Conservation (phyloP, 2,113 vertebrate genomes). For the Sylvilagus bachmani region DNA sequence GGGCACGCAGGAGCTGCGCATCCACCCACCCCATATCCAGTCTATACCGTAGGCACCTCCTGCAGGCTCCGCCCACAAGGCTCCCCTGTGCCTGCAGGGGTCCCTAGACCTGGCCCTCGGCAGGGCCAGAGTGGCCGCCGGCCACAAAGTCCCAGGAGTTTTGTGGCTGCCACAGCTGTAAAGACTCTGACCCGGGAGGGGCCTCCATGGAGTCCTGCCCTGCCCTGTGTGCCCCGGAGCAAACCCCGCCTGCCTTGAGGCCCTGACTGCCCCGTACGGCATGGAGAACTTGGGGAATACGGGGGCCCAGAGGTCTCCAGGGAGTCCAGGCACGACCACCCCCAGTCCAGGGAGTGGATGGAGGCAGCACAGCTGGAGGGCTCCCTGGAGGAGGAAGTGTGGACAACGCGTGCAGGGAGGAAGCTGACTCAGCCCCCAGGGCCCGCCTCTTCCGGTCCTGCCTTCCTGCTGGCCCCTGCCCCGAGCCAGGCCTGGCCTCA, state of each 20-base stretch:
- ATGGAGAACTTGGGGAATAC: background rate
- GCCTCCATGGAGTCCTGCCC: background rate
- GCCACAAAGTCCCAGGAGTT: background rate
- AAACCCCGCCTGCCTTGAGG: fast-evolving
- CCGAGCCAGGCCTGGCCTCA: background rate
- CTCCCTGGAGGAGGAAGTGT: background rate
- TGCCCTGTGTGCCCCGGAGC: too few species aligned
- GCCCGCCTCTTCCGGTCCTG: background rate
- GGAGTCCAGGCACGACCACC: background rate
- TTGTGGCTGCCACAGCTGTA: fast-evolving
- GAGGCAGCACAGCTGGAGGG: background rate
- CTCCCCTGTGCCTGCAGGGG: background rate
- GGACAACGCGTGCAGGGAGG: fast-evolving
- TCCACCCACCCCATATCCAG: too few species aligned
- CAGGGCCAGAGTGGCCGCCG: background rate
- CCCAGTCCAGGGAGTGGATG: too few species aligned
- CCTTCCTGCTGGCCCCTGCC: background rate
- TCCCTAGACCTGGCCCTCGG: background rate
- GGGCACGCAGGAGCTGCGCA: too few species aligned
- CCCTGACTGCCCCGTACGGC: background rate
- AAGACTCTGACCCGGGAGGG: background rate
- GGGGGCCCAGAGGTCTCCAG: background rate
- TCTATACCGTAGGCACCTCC: too few species aligned
- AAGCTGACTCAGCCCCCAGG: background rate
- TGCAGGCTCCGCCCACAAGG: too few species aligned